These are phyloP conservation scores for Trachelus stipa DNA, from an alignment of 2,888 invertebrate species.

Conservation along the genomic window DNA sequence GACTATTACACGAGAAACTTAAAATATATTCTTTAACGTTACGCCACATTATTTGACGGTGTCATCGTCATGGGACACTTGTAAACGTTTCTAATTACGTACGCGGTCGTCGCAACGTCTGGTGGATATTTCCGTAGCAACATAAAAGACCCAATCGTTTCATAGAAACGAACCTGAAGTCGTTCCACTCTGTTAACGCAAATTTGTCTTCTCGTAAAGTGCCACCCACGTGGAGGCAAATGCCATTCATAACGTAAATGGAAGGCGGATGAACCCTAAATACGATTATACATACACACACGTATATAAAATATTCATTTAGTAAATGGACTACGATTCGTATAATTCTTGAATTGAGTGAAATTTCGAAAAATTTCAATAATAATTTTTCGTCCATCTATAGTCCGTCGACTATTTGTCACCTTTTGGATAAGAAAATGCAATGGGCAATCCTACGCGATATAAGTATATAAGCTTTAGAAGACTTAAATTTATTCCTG, in stretches of 20 bases:
- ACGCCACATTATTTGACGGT: not conserved
- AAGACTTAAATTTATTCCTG: slow-evolving; percentile 4
- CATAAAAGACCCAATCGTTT: not conserved
- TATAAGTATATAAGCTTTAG: not conserved
- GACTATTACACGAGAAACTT: not conserved
- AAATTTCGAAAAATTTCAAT: not conserved
- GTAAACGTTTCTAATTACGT: not conserved
- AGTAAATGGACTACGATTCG: no score
- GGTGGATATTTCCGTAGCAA: not conserved
- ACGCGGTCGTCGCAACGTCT: not conserved
- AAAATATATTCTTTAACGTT: not conserved
- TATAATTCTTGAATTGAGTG: no score
- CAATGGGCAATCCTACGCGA: not conserved
- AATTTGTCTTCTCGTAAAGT: not conserved
- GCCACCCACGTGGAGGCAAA: not conserved
- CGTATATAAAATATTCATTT: no score
- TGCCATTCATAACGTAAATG: not conserved
- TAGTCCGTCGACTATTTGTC: not conserved
- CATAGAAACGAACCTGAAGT: not conserved
- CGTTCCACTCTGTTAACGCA: not conserved
- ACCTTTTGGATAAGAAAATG: not conserved
- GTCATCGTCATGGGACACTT: not conserved
- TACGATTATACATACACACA: no score
- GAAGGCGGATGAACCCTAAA: no score
- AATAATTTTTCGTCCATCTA: not conserved